Percentiles rank a stretch among this genome's conserved stretches.
phyloP scores from a whole-genome alignment of 2,797 vertebrate genomes.

The Choloepus didactylus region DNA sequence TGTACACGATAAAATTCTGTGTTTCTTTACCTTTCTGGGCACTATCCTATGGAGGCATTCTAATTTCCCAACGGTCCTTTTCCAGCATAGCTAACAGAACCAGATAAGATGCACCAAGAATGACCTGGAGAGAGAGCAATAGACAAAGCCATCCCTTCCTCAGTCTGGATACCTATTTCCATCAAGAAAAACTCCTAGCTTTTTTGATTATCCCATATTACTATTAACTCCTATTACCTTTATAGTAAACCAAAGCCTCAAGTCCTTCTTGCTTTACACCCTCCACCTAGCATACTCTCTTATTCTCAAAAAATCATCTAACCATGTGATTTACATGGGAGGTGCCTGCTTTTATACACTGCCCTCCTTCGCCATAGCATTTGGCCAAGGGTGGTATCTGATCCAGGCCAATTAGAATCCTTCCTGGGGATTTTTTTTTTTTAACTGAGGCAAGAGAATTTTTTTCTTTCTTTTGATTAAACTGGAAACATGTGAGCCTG shows the following conservation, averaged over 20 bases:
- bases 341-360: neutral
- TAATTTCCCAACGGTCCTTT: neutral
- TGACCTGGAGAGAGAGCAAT: neutral
- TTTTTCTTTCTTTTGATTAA: constrained; percentile 16
- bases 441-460: neutral
- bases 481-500: constrained; percentile 8
- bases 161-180: neutral
- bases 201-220: neutral
- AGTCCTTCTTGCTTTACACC: neutral
- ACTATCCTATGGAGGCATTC: neutral
- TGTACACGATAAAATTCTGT: neutral
- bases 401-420: neutral
- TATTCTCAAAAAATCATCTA: neutral
- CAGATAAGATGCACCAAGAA: neutral
- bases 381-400: neutral
- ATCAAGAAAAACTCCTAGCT: neutral
- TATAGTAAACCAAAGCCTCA: neutral
- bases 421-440: neutral
- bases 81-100: neutral
- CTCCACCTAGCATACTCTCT: neutral
- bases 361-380: neutral
- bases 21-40: neutral
- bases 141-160: accelerated
- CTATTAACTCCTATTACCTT: neutral
- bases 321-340: neutral